phyloP scores from a whole-genome alignment of 2,888 invertebrate species.

The Oligia latruncula region DNA sequence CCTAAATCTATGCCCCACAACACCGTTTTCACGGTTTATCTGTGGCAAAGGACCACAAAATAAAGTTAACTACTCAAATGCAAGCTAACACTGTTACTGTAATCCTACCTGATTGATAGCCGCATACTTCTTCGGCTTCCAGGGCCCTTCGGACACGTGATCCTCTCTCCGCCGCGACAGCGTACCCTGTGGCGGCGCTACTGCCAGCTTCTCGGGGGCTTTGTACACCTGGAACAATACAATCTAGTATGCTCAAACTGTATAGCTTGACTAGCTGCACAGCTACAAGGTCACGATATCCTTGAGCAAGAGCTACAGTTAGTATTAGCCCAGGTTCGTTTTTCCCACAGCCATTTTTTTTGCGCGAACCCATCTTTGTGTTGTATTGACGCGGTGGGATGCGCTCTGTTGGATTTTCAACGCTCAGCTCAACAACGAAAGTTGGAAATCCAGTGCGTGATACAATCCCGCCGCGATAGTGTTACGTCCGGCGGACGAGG shows the following conservation, averaged over 20 bases:
- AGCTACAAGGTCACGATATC: neutral
- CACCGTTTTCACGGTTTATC: neutral
- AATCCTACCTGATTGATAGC: conserved; percentile 93
- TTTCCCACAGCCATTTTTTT: too few species aligned
- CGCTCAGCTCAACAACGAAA: neutral
- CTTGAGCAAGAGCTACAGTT: neutral
- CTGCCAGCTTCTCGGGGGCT: conserved; percentile 78
- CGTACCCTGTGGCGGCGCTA: conserved; percentile 73
- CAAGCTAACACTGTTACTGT: too few species aligned
- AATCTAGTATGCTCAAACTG: neutral
- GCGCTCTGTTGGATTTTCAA: too few species aligned
- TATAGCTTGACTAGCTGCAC: neutral
- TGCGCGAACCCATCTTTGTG: too few species aligned
- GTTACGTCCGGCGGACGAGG: neutral
- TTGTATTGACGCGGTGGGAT: too few species aligned
- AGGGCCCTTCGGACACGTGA: conserved; percentile 91
- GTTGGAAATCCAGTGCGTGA: neutral
- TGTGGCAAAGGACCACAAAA: neutral
- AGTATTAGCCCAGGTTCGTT: too few species aligned
- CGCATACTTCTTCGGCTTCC: conserved; percentile 96
- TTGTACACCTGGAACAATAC: conserved; percentile 81
- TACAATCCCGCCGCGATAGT: neutral
- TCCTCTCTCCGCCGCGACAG: conserved; percentile 82
- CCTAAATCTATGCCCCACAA: neutral
- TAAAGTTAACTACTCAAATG: neutral